Evolutionary conservation across 2,113 vertebrate species (phyloP).

Genomic region (Oreochromis aureus): DNA sequence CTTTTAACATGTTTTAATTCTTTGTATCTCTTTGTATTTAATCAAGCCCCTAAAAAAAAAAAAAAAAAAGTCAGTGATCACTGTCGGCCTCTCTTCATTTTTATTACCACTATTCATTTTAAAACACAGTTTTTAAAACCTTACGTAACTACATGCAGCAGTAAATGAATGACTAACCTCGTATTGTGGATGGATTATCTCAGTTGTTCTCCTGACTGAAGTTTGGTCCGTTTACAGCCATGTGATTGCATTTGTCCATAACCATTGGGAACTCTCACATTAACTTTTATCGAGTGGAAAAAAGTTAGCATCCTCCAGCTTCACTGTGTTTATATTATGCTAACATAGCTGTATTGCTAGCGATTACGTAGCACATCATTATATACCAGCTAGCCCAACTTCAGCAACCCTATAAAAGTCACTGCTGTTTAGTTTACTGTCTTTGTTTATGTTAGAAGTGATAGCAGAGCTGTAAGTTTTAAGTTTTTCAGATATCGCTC

Average conservation of each 20-base stretch:
- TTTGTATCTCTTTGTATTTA: neutral
- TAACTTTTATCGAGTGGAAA: neutral
- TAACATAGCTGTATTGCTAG: neutral
- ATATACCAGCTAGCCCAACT: neutral
- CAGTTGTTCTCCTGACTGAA: neutral
- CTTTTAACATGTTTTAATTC: neutral
- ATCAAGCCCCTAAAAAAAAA: neutral
- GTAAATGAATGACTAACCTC: neutral
- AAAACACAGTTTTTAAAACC: neutral
- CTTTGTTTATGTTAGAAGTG: accelerated
- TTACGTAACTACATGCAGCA: neutral
- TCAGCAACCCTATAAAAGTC: neutral
- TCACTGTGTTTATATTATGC: neutral
- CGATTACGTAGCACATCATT: neutral
- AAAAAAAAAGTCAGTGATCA: neutral
- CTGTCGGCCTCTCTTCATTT: neutral
- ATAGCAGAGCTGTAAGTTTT: accelerated
- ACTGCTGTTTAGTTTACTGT: neutral
- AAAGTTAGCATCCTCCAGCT: neutral
- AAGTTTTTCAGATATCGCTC: neutral
- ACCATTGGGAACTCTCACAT: neutral
- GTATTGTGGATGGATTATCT: neutral
- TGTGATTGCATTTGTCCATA: neutral
- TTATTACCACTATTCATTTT: neutral
- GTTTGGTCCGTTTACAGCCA: neutral